Evolutionary conservation across 2,113 vertebrate species (phyloP), one percentile per base, ranked within the genome.

Genomic region (Apteryx owenii): DNA sequence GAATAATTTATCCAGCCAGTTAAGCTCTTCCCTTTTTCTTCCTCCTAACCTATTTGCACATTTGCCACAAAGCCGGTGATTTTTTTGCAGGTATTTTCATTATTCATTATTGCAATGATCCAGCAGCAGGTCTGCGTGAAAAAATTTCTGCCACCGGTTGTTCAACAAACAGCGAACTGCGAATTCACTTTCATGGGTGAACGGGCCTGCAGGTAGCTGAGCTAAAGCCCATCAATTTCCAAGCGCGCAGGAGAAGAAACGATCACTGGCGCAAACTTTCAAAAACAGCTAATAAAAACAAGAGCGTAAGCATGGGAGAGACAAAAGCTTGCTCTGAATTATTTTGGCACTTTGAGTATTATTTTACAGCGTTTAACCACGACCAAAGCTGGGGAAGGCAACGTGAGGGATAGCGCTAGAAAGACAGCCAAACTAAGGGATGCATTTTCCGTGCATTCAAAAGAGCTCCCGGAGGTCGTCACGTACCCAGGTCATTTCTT

Each of bases 1-100:
- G 53, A 93, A 85, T 95, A 97, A 97, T 72, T 92, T 70, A 95
- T 85, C 44, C 38, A 31, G 48, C 1, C 42, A 31, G 56, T 96
- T 93, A 85, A 95, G 65, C 75, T 36, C 62, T 79, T 40, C 3
- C 9, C 40, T 73, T 28, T 14, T 28, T 2, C 3, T 7, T 29
- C 7, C 18, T 14, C 8, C 33, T 70, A 13, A 5, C 12, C 33
- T 25, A 38, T 82, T 70, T 26, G 38, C 77, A 77, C 33, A 33
- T 78, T 85, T 91, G n/a, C 38, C 87, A 83, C 79, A 75, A 33
- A 36, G n/a, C 68, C 9, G 20, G 23, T 38, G 58, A 72, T 58
- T 54, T 88, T 56, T 89, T 69, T 58, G 16, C 64, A 81, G 54
- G 46, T 3, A 12, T 71, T 95, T 94, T 83, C 65, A 88, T 83